Evolutionary conservation across 1,140 invertebrate genomes (phyloP).

Genomic region (Olivierus martensii): DNA sequence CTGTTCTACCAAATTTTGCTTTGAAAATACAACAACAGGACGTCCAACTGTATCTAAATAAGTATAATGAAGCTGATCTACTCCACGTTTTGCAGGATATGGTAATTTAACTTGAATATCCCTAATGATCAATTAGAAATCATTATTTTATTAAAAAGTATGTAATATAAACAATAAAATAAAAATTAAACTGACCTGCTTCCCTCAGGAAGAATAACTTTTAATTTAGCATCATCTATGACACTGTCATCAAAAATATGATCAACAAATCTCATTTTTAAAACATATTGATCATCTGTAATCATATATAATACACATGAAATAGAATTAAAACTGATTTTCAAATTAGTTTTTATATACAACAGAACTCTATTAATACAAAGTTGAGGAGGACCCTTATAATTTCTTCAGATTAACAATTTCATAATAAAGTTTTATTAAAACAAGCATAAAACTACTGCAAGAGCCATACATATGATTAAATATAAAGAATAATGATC

Average conservation of each 20-base stretch:
- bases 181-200: slow-evolving; percentile 34
- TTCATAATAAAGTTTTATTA: too few relatives aligned
- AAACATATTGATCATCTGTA: slow-evolving; percentile 50
- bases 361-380: too few relatives aligned
- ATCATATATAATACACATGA: too few relatives aligned
- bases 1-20: slow-evolving; percentile 84
- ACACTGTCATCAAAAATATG: slow-evolving; percentile 95
- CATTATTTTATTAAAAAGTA: too few relatives aligned
- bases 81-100: slow-evolving; percentile 56
- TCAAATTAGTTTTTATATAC: too few relatives aligned
- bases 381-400: too few relatives aligned
- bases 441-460: too few relatives aligned
- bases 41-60: slow-evolving; percentile 91
- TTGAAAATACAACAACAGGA: slow-evolving; percentile 69
- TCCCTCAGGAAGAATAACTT: slow-evolving; percentile 91
- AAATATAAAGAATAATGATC: too few relatives aligned
- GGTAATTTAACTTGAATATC: slow-evolving; percentile 70
- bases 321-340: too few relatives aligned
- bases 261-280: slow-evolving; percentile 87
- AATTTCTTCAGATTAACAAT: too few relatives aligned
- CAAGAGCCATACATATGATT: too few relatives aligned
- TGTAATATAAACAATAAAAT: too few relatives aligned
- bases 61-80: slow-evolving; percentile 70
- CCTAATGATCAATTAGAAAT: slow-evolving; percentile 25
- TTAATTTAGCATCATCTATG: slow-evolving; percentile 76